Conservation (phyloP, 2,797 vertebrate genomes). For the Sebastiscus albofasciatus region DNA sequence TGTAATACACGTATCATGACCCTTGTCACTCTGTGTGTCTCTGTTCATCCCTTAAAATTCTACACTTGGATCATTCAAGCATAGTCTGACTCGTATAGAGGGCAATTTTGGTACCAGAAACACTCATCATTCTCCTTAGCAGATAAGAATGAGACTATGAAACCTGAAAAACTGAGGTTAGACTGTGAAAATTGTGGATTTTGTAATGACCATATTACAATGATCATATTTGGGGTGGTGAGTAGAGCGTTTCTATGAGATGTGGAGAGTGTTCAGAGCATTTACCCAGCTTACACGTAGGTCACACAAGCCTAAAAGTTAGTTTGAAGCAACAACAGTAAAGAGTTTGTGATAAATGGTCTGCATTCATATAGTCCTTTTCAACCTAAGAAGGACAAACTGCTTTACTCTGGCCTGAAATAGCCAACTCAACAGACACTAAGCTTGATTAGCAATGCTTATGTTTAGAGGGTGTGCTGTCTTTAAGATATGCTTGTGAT, state of each 20-base stretch:
- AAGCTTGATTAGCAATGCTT: background rate
- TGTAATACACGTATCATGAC: background rate
- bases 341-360: background rate
- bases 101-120: background rate
- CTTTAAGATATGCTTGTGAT: background rate
- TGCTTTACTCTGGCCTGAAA: background rate
- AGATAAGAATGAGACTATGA: background rate
- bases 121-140: background rate
- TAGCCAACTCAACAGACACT: background rate
- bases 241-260: background rate
- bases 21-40: background rate
- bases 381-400: background rate
- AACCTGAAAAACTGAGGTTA: background rate
- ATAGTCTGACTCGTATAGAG: background rate
- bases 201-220: background rate
- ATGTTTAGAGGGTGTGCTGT: background rate
- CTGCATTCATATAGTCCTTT: no score
- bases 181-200: background rate
- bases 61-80: background rate
- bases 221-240: background rate
- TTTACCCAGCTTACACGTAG: background rate
- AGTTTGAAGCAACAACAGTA: background rate
- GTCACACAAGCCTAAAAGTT: background rate
- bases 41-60: background rate
- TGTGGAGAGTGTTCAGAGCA: no score